Evolutionary conservation across 1,140 invertebrate genomes (phyloP).

Genomic region (Elymnias hypermnestra): DNA sequence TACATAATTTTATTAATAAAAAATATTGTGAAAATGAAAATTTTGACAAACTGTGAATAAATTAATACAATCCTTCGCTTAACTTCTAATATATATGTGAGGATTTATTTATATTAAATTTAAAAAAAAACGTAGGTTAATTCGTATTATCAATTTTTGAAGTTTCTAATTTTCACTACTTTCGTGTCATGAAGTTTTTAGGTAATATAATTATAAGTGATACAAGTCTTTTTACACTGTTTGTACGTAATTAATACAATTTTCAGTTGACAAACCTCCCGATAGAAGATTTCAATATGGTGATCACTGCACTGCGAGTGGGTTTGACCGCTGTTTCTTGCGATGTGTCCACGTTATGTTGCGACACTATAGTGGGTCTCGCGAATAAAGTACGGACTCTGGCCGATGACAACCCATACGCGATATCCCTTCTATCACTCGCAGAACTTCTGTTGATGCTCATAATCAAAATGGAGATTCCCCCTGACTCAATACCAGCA

Average conservation of each 20-base stretch:
- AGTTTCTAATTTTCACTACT: too few species aligned
- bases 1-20: too few species aligned
- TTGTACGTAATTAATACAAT: background rate
- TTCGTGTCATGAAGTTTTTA: too few species aligned
- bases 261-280: constrained; percentile 55
- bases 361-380: constrained; percentile 60
- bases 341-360: constrained; percentile 63
- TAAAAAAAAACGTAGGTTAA: too few species aligned
- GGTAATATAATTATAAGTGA: too few species aligned
- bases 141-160: too few species aligned
- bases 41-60: too few species aligned
- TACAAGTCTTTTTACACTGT: too few species aligned
- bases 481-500: constrained; percentile 57
- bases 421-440: constrained; percentile 43
- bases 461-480: constrained; percentile 69
- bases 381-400: constrained; percentile 47
- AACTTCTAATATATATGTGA: too few species aligned
- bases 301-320: constrained; percentile 55
- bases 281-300: constrained; percentile 64
- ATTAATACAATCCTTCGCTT: too few species aligned
- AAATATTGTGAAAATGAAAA: too few species aligned
- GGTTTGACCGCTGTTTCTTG: constrained; percentile 63
- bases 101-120: too few species aligned
- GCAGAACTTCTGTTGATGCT: constrained; percentile 60
- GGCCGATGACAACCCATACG: constrained; percentile 53